Percentiles rank a stretch among this genome's conserved stretches.
Conservation (phyloP, 2,888 invertebrate genomes). For the Epinotia ramella region DNA sequence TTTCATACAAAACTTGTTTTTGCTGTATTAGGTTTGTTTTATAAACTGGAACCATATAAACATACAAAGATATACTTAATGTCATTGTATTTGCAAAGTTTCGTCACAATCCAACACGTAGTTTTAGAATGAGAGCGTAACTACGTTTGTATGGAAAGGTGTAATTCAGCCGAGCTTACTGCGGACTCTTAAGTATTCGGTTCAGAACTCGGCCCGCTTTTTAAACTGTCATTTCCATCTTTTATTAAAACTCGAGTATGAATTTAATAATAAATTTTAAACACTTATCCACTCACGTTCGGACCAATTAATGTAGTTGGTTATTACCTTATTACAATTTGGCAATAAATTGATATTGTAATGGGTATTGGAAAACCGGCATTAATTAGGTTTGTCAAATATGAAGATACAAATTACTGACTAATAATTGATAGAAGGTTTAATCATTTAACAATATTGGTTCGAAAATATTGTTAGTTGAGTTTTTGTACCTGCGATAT, state of each 20-base stretch:
- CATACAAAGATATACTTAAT: no score
- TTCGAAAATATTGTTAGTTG: not conserved
- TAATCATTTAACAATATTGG: not conserved
- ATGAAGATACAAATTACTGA: not conserved
- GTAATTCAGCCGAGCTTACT: no score
- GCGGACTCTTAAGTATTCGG: no score
- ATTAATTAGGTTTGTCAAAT: conserved; percentile 7
- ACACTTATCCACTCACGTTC: not conserved
- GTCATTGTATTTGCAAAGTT: no score
- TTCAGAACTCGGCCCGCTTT: conserved; percentile 1
- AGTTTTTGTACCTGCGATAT: no score
- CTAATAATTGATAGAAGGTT: not conserved
- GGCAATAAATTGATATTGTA: not conserved
- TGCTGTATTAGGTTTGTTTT: no score
- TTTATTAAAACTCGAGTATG: conserved; percentile 4
- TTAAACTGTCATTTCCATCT: not conserved
- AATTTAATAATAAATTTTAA: conserved; percentile 18
- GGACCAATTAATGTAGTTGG: conserved; percentile 3
- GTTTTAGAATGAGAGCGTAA: no score
- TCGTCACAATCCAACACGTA: no score
- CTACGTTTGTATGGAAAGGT: no score
- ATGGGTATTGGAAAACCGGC: not conserved
- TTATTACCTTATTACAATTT: conserved; percentile 17
- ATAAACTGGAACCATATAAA: no score
- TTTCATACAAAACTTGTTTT: no score